A percentile compares a stretch with the other conserved stretches of the same genome.
Evolutionary conservation across 2,797 vertebrate species (phyloP).

Genomic region (Buceros bicornis): DNA sequence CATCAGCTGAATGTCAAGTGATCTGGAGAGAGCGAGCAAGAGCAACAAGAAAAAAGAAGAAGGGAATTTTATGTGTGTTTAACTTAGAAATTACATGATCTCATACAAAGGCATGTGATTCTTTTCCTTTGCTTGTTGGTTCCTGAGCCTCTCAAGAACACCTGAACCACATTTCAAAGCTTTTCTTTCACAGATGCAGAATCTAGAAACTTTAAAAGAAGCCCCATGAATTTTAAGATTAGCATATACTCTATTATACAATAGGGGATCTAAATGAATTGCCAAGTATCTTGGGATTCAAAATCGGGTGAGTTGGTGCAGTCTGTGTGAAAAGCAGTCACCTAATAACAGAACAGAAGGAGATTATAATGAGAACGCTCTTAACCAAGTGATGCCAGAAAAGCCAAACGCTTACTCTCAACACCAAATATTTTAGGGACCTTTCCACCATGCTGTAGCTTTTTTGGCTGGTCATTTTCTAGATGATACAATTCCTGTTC

Average conservation of each 20-base stretch:
- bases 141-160: neutral
- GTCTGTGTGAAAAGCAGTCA: neutral
- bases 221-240: neutral
- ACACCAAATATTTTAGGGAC: conserved; percentile 21
- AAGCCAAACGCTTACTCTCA: neutral
- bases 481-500: conserved; percentile 45
- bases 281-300: neutral
- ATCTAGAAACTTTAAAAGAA: neutral
- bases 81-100: neutral
- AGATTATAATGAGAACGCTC: neutral
- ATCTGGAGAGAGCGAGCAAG: neutral
- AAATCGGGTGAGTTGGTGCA: neutral
- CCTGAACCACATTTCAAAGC: neutral
- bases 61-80: neutral
- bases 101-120: neutral
- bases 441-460: conserved; percentile 15
- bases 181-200: neutral
- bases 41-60: neutral
- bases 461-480: conserved; percentile 42
- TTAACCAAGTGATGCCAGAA: neutral
- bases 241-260: neutral
- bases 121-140: neutral
- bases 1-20: neutral
- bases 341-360: neutral
- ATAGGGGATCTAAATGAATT: neutral